Conservation (phyloP, 2,888 invertebrate species). For the Saturnia pavonia region DNA sequence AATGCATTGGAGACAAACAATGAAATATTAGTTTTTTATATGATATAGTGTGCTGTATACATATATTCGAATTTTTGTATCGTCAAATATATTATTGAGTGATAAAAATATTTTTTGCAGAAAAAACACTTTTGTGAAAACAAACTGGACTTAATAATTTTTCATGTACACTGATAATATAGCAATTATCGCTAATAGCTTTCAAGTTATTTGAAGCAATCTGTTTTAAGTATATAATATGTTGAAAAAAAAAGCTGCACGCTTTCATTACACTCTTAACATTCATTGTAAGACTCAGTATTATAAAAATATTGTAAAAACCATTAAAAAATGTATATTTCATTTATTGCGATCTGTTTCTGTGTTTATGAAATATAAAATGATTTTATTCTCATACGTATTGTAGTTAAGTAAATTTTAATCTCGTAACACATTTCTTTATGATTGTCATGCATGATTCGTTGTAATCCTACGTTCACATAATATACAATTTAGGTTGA, state of each 20-base stretch:
- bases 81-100: no score
- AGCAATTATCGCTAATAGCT: not conserved
- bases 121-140: not conserved
- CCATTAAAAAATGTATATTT: not conserved
- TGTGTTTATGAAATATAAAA: not conserved
- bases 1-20: no score
- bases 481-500: not conserved
- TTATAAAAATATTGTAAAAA: not conserved
- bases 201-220: not conserved
- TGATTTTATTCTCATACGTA: not conserved
- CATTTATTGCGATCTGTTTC: not conserved
- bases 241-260: not conserved
- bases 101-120: no score
- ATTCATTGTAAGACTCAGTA: not conserved
- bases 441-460: not conserved
- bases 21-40: no score
- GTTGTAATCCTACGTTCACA: not conserved
- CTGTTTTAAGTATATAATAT: not conserved
- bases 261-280: not conserved
- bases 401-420: not conserved
- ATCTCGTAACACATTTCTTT: not conserved
- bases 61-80: no score
- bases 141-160: not conserved
- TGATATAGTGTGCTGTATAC: no score
- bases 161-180: not conserved